Percentiles rank a stretch among this genome's conserved stretches.
These are phyloP conservation scores for Pelosia muscerda DNA, from an alignment of 2,888 invertebrate genomes.

Conservation along the genomic window DNA sequence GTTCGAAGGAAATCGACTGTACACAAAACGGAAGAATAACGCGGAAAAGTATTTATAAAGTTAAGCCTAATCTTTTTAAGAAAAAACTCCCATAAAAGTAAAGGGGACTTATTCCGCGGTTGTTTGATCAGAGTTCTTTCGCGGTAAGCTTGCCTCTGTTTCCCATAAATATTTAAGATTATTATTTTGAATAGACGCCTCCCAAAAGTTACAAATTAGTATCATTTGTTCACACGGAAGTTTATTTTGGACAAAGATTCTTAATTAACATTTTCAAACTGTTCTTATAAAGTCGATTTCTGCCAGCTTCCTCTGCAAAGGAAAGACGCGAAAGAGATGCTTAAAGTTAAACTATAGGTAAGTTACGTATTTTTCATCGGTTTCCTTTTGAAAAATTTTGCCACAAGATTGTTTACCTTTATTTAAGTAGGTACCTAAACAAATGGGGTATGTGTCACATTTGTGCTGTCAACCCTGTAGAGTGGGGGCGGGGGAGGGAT, in stretches of 20 bases:
- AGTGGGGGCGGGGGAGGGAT: too few relatives aligned
- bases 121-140: slow-evolving; percentile 28
- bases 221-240: slow-evolving; percentile 25
- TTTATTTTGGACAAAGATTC: slow-evolving; percentile 21
- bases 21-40: slow-evolving; percentile 43
- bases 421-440: too few relatives aligned
- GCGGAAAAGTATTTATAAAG: slow-evolving; percentile 44
- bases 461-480: too few relatives aligned
- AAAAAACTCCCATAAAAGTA: slow-evolving; percentile 45
- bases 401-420: too few relatives aligned
- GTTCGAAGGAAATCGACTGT: slow-evolving; percentile 22
- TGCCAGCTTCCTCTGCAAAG: too few relatives aligned
- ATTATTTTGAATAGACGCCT: slow-evolving; percentile 20
- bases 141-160: slow-evolving; percentile 32
- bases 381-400: too few relatives aligned
- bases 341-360: too few relatives aligned
- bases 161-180: slow-evolving; percentile 35
- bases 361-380: too few relatives aligned
- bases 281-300: too few relatives aligned
- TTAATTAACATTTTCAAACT: too few relatives aligned
- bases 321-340: too few relatives aligned
- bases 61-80: slow-evolving; percentile 41
- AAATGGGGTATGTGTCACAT: too few relatives aligned
- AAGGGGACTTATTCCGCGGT: slow-evolving; percentile 24
- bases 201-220: slow-evolving; percentile 30